These are phyloP conservation scores for Dicerorhinus sumatrensis DNA, from an alignment of 2,113 vertebrate species.

Conservation along the genomic window DNA sequence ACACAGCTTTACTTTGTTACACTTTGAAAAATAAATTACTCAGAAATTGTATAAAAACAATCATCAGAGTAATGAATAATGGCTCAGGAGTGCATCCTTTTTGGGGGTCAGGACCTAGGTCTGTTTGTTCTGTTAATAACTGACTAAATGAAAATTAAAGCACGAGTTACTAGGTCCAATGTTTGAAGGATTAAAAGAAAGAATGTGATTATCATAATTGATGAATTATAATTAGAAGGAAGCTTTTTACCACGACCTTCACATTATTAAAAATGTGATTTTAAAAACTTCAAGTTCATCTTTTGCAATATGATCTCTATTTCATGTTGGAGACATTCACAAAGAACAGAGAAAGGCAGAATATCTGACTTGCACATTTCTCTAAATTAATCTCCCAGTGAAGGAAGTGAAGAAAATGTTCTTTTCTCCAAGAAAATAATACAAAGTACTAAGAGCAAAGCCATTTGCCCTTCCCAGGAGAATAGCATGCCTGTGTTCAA, in stretches of 20 bases:
- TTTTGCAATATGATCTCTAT: not conserved
- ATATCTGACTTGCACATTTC: not conserved
- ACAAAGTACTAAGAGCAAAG: conserved; percentile 2
- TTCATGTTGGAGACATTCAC: not conserved
- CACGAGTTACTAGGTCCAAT: not conserved
- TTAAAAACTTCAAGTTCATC: not conserved
- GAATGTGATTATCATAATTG: not conserved
- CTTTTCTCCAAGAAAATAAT: conserved; percentile 55
- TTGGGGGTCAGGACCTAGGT: not conserved
- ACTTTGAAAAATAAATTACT: not conserved
- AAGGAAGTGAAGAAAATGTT: conserved; percentile 36
- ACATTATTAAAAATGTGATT: not conserved
- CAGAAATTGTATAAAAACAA: not conserved
- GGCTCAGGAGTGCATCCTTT: not conserved
- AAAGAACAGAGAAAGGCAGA: not conserved
- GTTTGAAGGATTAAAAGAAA: not conserved
- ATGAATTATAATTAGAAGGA: not conserved
- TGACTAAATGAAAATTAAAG: conserved; percentile 24
- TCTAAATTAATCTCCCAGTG: conserved; percentile 31
- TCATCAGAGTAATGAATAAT: not conserved
- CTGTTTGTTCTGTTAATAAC: not conserved
- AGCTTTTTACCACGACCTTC: not conserved
- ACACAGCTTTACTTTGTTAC: not conserved
- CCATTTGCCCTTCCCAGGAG: conserved; percentile 7
- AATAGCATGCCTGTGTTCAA: conserved; percentile 47